Evolutionary conservation across 1,140 invertebrate genomes (phyloP).

Genomic region (Physella acuta): DNA sequence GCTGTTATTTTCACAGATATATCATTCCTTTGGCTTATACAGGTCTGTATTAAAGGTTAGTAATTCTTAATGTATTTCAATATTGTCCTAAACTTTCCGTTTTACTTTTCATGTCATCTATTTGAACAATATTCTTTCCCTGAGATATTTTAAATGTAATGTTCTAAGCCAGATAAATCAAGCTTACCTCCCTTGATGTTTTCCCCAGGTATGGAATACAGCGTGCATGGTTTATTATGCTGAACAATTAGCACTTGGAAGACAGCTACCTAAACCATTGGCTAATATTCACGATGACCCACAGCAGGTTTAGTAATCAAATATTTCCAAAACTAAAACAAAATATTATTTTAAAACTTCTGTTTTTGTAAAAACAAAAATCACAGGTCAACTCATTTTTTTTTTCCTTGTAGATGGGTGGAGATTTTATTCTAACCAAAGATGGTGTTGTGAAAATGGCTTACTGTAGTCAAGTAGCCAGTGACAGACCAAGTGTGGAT

Average conservation of each 20-base stretch:
- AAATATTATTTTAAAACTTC: no score
- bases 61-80: no score
- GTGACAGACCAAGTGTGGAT: constrained; percentile 42
- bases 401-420: constrained; percentile 44
- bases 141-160: no score
- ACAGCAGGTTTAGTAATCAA: constrained; percentile 47
- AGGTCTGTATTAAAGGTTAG: not conserved
- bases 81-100: no score
- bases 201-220: constrained; percentile 49
- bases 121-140: no score
- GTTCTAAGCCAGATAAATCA: no score
- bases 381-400: not conserved
- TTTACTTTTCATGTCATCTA: no score
- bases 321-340: no score
- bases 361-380: no score
- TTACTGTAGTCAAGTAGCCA: constrained; percentile 40
- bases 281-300: constrained; percentile 50
- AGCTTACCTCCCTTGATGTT: no score
- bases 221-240: constrained; percentile 46
- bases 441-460: constrained; percentile 35
- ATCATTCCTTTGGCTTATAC: not conserved
- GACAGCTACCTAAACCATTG: constrained; percentile 44
- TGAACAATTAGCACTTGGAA: constrained; percentile 45
- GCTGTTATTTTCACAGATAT: not conserved
- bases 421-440: constrained; percentile 48